phyloP scores from a whole-genome alignment of 2,888 invertebrate genomes.

The Bombylius major region DNA sequence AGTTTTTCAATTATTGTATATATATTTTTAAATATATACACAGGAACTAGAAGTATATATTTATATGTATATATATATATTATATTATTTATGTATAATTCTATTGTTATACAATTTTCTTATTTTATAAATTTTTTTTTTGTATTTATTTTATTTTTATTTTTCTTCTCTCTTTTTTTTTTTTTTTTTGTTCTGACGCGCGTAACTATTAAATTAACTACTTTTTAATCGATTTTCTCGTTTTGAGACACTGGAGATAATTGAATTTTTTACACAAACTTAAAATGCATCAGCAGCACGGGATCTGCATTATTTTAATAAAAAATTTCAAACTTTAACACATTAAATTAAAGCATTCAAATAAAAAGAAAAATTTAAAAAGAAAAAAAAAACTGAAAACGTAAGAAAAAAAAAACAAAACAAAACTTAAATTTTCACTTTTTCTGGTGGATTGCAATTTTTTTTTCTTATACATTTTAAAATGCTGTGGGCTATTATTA shows the following conservation, averaged over 20 bases:
- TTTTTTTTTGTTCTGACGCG: background rate
- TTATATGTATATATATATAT: background rate
- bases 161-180: too few species aligned
- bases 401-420: background rate
- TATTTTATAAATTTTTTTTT: too few species aligned
- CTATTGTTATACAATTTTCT: too few species aligned
- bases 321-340: background rate
- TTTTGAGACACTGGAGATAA: background rate
- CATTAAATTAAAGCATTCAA: background rate
- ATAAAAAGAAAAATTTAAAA: too few species aligned
- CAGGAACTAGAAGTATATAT: slow-evolving; percentile 12
- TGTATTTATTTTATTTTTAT: too few species aligned
- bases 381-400: too few species aligned
- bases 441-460: background rate
- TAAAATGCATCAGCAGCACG: slow-evolving; percentile 2
- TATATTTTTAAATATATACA: slow-evolving; percentile 9
- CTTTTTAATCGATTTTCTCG: background rate
- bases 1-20: slow-evolving; percentile 5
- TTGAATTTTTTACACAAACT: background rate
- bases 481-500: too few species aligned
- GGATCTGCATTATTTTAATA: background rate
- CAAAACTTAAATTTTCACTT: background rate
- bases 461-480: too few species aligned
- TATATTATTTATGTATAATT: background rate
- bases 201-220: background rate